These are phyloP conservation scores for Cephus pygmeus DNA, from an alignment of 2,888 invertebrate species.

Conservation along the genomic window DNA sequence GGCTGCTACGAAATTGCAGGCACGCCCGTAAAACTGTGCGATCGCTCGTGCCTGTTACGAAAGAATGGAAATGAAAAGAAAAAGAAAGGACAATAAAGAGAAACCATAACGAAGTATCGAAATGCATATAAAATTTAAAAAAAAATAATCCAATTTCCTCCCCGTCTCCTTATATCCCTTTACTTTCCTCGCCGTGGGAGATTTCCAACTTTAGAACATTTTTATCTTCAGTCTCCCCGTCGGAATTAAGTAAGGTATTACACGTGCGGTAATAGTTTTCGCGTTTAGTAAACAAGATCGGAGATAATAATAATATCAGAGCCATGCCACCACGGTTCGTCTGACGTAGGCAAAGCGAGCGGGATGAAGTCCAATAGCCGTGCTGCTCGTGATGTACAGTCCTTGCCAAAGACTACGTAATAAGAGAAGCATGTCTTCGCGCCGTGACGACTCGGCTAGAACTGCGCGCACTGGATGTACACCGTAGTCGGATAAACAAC, in stretches of 20 bases:
- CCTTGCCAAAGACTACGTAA: background rate
- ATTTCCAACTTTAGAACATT: background rate
- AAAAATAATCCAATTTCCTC: background rate
- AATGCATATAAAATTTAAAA: background rate
- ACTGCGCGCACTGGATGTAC: conserved; percentile 12
- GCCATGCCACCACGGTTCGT: background rate
- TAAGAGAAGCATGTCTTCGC: background rate
- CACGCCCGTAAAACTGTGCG: background rate
- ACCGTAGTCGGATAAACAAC: conserved; percentile 38
- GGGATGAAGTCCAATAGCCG: background rate
- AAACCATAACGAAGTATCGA: background rate
- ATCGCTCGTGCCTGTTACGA: background rate
- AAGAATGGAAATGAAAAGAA: background rate
- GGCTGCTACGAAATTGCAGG: background rate
- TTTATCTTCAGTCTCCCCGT: background rate
- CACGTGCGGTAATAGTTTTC: conserved; percentile 17
- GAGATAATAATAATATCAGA: conserved; percentile 1
- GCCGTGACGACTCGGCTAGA: background rate
- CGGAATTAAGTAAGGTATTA: conserved; percentile 2
- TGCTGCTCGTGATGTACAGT: background rate
- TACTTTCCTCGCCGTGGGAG: background rate
- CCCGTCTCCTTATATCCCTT: background rate
- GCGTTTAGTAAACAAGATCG: conserved; percentile 25
- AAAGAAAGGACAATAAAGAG: too few relatives aligned
- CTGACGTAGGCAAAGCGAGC: background rate